Evolutionary conservation across 1,140 invertebrate species (phyloP).

Genomic region (Hycleus phaleratus): DNA sequence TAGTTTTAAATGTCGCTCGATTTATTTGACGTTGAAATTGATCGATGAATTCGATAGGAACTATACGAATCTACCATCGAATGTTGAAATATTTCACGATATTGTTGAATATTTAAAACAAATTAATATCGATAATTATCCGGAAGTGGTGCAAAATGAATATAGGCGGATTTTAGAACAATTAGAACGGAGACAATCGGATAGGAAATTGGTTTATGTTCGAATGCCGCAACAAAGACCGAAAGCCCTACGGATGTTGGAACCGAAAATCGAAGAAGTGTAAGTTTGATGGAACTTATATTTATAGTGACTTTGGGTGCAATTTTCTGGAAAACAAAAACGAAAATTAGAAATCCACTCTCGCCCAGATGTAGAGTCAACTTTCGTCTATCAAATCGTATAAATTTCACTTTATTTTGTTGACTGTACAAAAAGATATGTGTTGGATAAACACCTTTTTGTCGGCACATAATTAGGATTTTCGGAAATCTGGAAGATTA

Average conservation of each 20-base stretch:
- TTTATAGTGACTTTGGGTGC: neutral
- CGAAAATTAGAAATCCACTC: too few relatives aligned
- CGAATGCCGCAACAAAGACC: constrained; percentile 60
- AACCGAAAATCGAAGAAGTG: constrained; percentile 74
- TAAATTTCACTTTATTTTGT: too few relatives aligned
- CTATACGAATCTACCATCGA: constrained; percentile 34
- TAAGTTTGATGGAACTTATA: too few relatives aligned
- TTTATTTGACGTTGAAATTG: constrained; percentile 48
- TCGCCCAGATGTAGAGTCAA: too few relatives aligned
- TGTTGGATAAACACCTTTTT: too few relatives aligned
- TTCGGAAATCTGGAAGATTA: neutral
- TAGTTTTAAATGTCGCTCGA: constrained; percentile 52
- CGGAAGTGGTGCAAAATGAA: constrained; percentile 46
- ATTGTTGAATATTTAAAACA: constrained; percentile 44
- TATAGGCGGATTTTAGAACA: constrained; percentile 42
- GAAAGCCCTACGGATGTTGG: constrained; percentile 71
- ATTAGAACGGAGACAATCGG: constrained; percentile 44
- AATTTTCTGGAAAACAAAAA: too few relatives aligned
- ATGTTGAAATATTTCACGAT: constrained; percentile 42
- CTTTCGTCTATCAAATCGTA: too few relatives aligned
- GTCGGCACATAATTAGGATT: too few relatives aligned
- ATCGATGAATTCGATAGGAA: constrained; percentile 44
- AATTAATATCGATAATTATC: constrained; percentile 55
- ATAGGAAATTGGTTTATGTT: constrained; percentile 51
- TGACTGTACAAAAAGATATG: too few relatives aligned